Percentiles rank a stretch among this genome's conserved stretches.
phyloP scores from a whole-genome alignment of 2,797 vertebrate species.

The Urocyon cinereoargenteus region DNA sequence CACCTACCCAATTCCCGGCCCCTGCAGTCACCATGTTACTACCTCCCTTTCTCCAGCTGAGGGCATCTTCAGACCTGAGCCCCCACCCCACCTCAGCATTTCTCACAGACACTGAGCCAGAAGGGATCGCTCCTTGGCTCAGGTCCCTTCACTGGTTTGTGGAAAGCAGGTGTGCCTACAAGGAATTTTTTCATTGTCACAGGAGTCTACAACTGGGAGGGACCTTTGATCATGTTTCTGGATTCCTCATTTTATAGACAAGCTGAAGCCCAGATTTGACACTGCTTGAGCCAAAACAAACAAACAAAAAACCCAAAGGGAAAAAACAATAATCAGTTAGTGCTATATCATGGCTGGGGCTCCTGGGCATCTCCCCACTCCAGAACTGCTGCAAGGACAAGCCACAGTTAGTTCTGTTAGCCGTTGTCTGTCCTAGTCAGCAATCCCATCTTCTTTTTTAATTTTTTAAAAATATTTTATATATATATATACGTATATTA shows the following conservation, averaged over 20 bases:
- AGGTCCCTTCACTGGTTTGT: neutral
- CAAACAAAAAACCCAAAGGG: neutral
- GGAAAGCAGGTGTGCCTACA: neutral
- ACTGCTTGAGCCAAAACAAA: neutral
- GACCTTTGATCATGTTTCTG: neutral
- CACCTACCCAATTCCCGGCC: neutral
- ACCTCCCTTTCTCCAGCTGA: neutral
- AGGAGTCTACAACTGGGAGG: neutral
- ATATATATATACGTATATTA: no score
- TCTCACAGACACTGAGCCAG: neutral
- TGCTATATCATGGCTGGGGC: neutral
- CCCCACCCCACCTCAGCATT: neutral
- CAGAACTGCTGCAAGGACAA: neutral
- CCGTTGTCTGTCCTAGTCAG: neutral
- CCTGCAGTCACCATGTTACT: neutral
- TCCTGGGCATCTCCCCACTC: neutral
- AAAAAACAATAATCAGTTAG: neutral
- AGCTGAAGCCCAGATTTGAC: neutral
- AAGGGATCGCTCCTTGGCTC: neutral
- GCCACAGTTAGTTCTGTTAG: neutral
- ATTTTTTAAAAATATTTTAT: no score
- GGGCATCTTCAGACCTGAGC: neutral
- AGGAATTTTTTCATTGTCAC: neutral
- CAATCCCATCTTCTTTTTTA: neutral
- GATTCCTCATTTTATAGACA: neutral